Conservation (phyloP, 1,140 invertebrate genomes). For the Trichonephila clavata region DNA sequence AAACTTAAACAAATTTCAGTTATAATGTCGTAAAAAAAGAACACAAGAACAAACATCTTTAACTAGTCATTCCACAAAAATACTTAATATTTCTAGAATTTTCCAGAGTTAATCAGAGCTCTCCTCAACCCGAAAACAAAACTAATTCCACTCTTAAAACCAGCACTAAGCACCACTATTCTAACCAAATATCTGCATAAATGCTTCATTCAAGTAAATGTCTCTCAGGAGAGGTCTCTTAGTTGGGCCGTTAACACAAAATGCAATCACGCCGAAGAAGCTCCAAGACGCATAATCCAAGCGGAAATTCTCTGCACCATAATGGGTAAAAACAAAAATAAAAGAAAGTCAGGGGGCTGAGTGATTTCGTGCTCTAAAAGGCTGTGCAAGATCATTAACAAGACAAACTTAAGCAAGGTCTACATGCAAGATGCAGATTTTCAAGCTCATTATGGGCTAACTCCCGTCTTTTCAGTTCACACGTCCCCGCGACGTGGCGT, state of each 20-base stretch:
- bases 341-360: neutral
- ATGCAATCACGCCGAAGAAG: conserved; percentile 28
- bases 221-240: neutral
- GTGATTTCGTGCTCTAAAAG: conserved; percentile 16
- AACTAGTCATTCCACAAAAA: too few species aligned
- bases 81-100: too few species aligned
- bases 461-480: conserved; percentile 12
- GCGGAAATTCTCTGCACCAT: neutral
- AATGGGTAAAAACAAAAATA: neutral
- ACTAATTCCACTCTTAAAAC: neutral
- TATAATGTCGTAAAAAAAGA: too few species aligned
- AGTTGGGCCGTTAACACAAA: conserved; percentile 44
- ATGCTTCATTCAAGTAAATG: conserved; percentile 33
- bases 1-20: too few species aligned
- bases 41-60: too few species aligned
- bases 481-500: neutral
- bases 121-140: neutral
- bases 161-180: neutral
- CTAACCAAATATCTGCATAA: conserved; percentile 11
- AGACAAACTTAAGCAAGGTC: conserved; percentile 17
- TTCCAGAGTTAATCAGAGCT: too few species aligned
- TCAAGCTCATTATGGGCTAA: conserved; percentile 13
- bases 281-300: conserved; percentile 3
- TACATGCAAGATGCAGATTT: conserved; percentile 52
- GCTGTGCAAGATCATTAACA: conserved; percentile 36